Conservation (phyloP, 2,888 invertebrate species). For the Epinotia demarniana region DNA sequence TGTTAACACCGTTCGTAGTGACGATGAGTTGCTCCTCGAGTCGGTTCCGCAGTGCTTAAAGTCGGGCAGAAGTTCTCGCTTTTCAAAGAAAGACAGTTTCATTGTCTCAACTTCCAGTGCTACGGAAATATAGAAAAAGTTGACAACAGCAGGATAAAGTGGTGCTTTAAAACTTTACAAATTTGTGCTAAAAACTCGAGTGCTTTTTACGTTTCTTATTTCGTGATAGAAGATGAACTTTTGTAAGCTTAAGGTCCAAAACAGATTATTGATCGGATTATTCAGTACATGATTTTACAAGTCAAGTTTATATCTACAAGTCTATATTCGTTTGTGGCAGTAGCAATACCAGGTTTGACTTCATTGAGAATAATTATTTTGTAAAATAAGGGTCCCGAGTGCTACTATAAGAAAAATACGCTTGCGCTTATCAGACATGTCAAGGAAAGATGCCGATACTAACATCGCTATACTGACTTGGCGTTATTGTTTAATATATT, state of each 20-base stretch:
- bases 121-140: not conserved
- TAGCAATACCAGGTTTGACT: not conserved
- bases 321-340: not conserved
- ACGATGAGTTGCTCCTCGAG: not conserved
- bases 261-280: not conserved
- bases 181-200: not conserved
- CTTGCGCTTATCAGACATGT: not conserved
- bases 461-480: not conserved
- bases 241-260: not conserved
- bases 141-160: not conserved
- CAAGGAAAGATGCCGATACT: not conserved
- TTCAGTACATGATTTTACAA: not conserved
- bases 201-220: not conserved
- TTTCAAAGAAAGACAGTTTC: not conserved
- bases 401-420: not conserved
- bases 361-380: conserved; percentile 1
- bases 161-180: not conserved
- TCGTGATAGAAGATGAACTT: not conserved
- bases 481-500: not conserved
- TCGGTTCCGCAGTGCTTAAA: not conserved
- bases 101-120: not conserved
- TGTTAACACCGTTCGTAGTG: not conserved
- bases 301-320: not conserved
- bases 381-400: not conserved
- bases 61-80: not conserved